A percentile compares a stretch with the other conserved stretches of the same genome.
Conservation (phyloP, 2,113 vertebrate species). For the Chaetops frenatus region DNA sequence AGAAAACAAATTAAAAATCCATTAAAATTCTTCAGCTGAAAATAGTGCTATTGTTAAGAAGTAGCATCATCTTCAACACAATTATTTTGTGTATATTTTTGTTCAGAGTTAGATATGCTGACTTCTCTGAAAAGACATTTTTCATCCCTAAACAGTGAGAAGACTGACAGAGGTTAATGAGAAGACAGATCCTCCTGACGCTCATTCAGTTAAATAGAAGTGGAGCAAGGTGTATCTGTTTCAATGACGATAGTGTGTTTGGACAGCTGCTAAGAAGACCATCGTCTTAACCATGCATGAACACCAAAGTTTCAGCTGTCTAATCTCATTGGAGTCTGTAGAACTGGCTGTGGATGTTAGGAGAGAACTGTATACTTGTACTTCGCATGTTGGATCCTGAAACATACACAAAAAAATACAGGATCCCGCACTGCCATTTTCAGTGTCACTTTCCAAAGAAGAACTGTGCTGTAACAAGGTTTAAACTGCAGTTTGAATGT, state of each 20-base stretch:
- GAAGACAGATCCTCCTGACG: background rate
- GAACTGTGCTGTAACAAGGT: background rate
- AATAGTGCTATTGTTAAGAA: background rate
- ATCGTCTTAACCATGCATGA: background rate
- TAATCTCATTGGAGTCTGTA: background rate
- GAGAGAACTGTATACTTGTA: background rate
- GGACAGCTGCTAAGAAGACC: background rate
- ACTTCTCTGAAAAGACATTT: background rate
- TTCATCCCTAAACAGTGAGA: background rate
- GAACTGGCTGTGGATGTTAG: background rate
- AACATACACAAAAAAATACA: slow-evolving; percentile 25
- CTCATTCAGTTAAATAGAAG: background rate
- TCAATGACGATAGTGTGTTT: background rate
- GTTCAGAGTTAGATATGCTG: background rate
- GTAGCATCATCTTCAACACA: background rate
- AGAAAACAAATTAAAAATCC: background rate
- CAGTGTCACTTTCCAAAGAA: background rate
- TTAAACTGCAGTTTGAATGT: slow-evolving; percentile 55
- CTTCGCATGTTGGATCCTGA: background rate
- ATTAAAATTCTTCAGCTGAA: background rate
- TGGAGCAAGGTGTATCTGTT: background rate
- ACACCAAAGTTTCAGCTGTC: background rate
- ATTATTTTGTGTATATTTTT: background rate
- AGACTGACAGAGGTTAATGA: background rate
- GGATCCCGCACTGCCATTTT: slow-evolving; percentile 30